Percentiles rank a stretch among this genome's conserved stretches.
phyloP scores from a whole-genome alignment of 2,888 invertebrate genomes.

The Alviniconcha strummeri region DNA sequence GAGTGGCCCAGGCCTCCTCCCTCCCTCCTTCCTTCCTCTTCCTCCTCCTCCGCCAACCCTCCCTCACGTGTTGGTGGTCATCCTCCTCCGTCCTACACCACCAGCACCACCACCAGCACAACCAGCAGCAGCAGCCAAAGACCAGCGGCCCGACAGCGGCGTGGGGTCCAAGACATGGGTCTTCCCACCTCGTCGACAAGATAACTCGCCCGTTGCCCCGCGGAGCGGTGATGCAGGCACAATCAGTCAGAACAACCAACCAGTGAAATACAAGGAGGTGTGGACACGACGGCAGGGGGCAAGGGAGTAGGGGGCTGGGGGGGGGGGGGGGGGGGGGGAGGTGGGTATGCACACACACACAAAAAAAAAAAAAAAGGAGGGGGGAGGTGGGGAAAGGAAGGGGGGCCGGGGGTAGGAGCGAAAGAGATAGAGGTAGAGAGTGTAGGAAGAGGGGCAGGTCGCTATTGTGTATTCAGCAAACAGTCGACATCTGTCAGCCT shows the following conservation, averaged over 20 bases:
- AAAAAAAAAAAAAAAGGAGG: neutral
- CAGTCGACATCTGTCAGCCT: constrained; percentile 42
- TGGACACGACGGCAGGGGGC: neutral
- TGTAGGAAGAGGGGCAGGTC: constrained; percentile 28
- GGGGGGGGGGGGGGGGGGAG: constrained; percentile 3
- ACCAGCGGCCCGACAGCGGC: too few species aligned
- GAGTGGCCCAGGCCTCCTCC: neutral
- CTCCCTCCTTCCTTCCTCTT: too few species aligned
- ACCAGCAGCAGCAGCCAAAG: too few species aligned
- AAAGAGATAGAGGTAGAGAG: neutral
- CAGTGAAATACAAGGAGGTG: neutral
- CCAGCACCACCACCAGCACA: too few species aligned
- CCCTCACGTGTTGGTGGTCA: too few species aligned
- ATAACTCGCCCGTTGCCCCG: too few species aligned
- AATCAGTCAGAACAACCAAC: neutral
- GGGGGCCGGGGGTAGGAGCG: constrained; percentile 8
- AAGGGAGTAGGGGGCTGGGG: neutral
- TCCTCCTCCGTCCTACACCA: too few species aligned
- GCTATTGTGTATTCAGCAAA: constrained; percentile 42
- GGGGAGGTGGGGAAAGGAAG: constrained; percentile 15
- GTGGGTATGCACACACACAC: too few species aligned
- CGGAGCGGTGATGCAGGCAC: too few species aligned
- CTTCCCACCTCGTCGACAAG: too few species aligned
- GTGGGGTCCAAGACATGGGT: too few species aligned
- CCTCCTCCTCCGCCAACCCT: too few species aligned